phyloP scores from a whole-genome alignment of 2,113 vertebrate genomes.

The Thunnus maccoyii region DNA sequence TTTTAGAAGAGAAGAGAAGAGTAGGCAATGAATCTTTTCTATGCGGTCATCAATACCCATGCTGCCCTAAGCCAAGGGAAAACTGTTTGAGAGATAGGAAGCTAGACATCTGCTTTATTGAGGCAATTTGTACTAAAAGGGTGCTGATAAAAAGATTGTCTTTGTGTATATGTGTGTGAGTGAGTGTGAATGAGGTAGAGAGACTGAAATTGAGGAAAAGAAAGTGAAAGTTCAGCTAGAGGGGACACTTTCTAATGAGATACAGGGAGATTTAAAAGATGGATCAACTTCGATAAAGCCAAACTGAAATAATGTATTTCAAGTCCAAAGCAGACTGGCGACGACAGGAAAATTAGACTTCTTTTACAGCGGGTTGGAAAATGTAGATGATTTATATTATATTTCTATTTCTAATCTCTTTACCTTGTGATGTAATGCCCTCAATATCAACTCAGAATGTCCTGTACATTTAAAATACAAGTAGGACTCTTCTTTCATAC shows the following conservation, averaged over 20 bases:
- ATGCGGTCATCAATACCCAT: conserved; percentile 79
- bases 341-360: neutral
- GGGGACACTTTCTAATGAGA: conserved; percentile 59
- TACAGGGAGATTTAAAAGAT: conserved; percentile 19
- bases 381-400: conserved; percentile 4
- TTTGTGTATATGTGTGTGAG: conserved; percentile 45
- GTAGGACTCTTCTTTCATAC: conserved; percentile 22
- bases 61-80: conserved; percentile 64
- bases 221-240: conserved; percentile 60
- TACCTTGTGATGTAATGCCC: neutral
- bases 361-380: neutral
- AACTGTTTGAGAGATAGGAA: conserved; percentile 72
- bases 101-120: conserved; percentile 80
- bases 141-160: conserved; percentile 59
- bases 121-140: conserved; percentile 80
- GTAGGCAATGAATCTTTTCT: conserved; percentile 73
- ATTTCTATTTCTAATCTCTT: conserved; percentile 17
- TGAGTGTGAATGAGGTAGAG: conserved; percentile 26
- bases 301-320: conserved; percentile 9
- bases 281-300: conserved; percentile 24
- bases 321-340: neutral
- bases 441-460: neutral
- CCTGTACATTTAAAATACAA: conserved; percentile 25
- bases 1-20: conserved; percentile 12
- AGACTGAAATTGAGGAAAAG: conserved; percentile 34